Evolutionary conservation across 2,888 invertebrate genomes (phyloP).

Genomic region (Scelioninae gen. 2): DNA sequence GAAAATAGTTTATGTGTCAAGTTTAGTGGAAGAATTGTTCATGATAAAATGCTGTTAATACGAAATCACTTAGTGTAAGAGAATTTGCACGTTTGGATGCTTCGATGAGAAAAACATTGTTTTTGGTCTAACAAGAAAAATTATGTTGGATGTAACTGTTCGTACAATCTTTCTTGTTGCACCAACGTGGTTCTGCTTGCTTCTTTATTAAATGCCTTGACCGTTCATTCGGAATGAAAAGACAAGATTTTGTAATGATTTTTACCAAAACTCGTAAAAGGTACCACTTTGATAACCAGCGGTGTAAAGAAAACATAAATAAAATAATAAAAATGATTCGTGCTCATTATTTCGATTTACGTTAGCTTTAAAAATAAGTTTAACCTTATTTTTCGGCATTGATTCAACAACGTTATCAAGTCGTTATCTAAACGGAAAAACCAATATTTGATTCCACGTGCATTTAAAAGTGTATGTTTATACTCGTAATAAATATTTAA

Average conservation of each 20-base stretch:
- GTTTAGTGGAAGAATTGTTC: background rate
- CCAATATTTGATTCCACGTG: slow-evolving; percentile 7
- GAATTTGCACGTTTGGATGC: slow-evolving; percentile 23
- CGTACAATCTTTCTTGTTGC: no score
- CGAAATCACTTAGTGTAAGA: slow-evolving; percentile 7
- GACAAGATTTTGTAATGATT: no score
- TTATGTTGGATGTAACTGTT: no score
- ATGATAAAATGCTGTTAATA: background rate
- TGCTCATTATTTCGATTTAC: slow-evolving; percentile 3
- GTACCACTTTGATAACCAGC: no score
- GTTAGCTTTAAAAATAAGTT: background rate
- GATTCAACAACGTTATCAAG: slow-evolving; percentile 7
- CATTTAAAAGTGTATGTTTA: slow-evolving; percentile 16
- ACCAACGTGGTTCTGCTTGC: background rate
- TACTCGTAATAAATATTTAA: slow-evolving; percentile 31
- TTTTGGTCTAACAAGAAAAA: slow-evolving; percentile 19
- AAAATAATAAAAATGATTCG: no score
- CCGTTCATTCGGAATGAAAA: background rate
- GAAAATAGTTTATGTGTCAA: background rate
- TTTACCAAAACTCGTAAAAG: no score
- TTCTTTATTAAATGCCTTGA: background rate
- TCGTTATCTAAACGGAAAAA: slow-evolving; percentile 17
- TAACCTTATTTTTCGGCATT: slow-evolving; percentile 10
- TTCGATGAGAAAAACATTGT: slow-evolving; percentile 8
- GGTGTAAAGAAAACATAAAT: slow-evolving; percentile 3